Conservation (phyloP, 2,797 vertebrate species). For the Enteromius treurensis region DNA sequence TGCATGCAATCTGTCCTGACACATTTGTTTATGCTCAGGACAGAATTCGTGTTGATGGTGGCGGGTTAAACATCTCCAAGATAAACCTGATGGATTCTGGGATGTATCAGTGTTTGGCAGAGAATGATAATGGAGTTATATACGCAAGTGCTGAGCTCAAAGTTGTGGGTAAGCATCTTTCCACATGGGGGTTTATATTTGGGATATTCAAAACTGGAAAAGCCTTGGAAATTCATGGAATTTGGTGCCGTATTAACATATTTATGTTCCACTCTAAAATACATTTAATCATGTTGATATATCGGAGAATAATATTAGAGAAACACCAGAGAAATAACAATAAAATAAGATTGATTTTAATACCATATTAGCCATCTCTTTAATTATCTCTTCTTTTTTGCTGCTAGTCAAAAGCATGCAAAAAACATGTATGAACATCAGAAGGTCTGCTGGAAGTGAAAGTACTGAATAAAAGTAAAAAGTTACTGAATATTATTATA, state of each 20-base stretch:
- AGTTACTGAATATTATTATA: no score
- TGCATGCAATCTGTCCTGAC: neutral
- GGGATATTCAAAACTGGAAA: neutral
- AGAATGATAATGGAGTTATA: constrained; percentile 73
- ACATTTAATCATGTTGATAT: neutral
- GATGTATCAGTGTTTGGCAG: constrained; percentile 81
- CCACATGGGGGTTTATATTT: neutral
- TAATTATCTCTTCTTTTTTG: neutral
- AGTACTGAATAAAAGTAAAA: neutral
- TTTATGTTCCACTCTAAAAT: neutral
- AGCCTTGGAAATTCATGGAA: neutral
- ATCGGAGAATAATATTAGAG: neutral
- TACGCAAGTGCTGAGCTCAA: constrained; percentile 80
- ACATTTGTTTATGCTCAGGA: constrained; percentile 65
- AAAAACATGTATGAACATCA: constrained; percentile 3
- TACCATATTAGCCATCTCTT: neutral
- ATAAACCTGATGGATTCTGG: constrained; percentile 75
- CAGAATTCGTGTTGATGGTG: constrained; percentile 70
- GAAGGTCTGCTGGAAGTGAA: neutral
- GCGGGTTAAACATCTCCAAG: constrained; percentile 72
- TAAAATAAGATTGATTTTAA: neutral
- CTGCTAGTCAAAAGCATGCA: neutral
- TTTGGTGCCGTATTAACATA: neutral
- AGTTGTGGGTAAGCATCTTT: constrained; percentile 76
- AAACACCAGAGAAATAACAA: neutral